Evolutionary conservation across 2,113 vertebrate species (phyloP).

Genomic region (Cebidichthys violaceus): DNA sequence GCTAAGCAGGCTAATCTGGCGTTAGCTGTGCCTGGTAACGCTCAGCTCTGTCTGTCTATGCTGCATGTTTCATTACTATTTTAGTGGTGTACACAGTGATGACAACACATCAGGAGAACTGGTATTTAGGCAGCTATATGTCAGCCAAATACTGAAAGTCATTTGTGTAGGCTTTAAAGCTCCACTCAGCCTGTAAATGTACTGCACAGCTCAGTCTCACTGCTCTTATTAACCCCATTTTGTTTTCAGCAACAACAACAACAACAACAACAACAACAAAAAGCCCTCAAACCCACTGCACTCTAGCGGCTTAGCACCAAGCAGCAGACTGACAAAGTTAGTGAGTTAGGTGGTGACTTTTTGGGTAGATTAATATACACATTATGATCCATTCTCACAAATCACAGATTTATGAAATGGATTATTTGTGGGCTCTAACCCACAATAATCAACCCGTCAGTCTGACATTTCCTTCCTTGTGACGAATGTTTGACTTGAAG

Average conservation of each 20-base stretch:
- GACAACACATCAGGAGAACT: constrained; percentile 1
- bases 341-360: not conserved
- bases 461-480: constrained; percentile 13
- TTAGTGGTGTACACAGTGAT: not conserved
- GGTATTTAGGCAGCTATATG: not conserved
- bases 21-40: constrained; percentile 39
- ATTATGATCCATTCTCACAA: not conserved
- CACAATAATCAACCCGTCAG: constrained; percentile 12
- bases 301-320: not conserved
- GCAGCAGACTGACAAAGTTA: constrained; percentile 1
- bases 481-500: constrained; percentile 50
- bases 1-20: constrained; percentile 52
- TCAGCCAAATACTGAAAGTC: constrained; percentile 24
- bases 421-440: constrained; percentile 22
- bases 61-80: constrained; percentile 2
- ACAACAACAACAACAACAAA: not conserved
- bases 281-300: constrained; percentile 1
- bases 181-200: constrained; percentile 22
- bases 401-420: not conserved
- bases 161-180: constrained; percentile 26
- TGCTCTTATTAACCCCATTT: constrained; percentile 30
- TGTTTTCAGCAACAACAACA: constrained; percentile 26
- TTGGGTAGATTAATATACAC: not conserved
- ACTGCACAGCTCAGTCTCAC: constrained; percentile 18
- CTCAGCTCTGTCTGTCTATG: constrained; percentile 38